Conservation (phyloP, 64 coral and sea anemone genomes). For the Pocillopora verrucosa region DNA sequence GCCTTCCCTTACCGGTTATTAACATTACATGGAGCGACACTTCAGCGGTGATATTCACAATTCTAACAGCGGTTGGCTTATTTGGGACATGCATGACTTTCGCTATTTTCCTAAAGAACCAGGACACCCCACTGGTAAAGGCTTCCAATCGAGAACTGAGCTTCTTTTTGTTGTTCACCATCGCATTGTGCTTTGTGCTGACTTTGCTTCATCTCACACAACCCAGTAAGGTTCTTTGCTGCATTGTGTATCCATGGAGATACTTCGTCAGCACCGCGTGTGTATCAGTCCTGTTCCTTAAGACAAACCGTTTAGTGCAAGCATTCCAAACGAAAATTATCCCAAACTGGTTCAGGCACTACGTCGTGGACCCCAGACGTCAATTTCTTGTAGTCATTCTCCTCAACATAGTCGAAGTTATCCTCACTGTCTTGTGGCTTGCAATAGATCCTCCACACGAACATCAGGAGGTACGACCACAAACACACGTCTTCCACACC, state of each 20-base stretch:
- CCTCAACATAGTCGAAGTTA: slow-evolving; percentile 37
- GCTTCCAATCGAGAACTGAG: slow-evolving; percentile 54
- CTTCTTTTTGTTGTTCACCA: slow-evolving; percentile 46
- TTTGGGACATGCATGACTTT: not conserved
- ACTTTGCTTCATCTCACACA: slow-evolving; percentile 56
- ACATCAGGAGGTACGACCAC: slow-evolving; percentile 22
- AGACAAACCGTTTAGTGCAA: slow-evolving; percentile 61
- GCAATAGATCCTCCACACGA: slow-evolving; percentile 26
- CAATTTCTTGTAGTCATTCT: slow-evolving; percentile 53
- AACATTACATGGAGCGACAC: slow-evolving; percentile 49
- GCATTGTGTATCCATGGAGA: slow-evolving; percentile 30
- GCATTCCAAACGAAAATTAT: slow-evolving; percentile 54
- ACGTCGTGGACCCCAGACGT: slow-evolving; percentile 44
- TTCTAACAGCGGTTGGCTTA: not conserved
- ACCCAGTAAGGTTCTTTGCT: slow-evolving; percentile 42
- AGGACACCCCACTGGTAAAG: slow-evolving; percentile 41
- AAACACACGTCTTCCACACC: slow-evolving; percentile 36
- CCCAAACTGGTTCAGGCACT: slow-evolving; percentile 59
- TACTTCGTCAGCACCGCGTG: slow-evolving; percentile 49
- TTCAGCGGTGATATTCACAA: not conserved
- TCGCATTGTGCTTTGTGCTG: slow-evolving; percentile 50
- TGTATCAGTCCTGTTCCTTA: slow-evolving; percentile 60
- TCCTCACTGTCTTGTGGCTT: slow-evolving; percentile 47
- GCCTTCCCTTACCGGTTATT: slow-evolving; percentile 43
- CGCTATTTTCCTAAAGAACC: not conserved